A percentile compares a stretch with the other conserved stretches of the same genome.
Conservation (phyloP, 2,888 invertebrate species). For the Lepidonotus clava region DNA sequence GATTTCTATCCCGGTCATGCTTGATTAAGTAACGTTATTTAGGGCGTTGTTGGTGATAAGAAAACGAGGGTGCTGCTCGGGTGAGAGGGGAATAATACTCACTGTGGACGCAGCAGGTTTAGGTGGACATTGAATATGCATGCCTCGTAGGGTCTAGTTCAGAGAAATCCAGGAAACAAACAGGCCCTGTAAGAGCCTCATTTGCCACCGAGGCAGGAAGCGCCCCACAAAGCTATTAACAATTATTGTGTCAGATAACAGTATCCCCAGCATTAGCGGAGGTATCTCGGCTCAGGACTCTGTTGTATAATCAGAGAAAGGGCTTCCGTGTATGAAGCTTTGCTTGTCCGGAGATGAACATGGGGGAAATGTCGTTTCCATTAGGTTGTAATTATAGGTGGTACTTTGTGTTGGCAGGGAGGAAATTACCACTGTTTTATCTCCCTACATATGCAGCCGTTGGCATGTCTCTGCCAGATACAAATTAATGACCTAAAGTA, state of each 20-base stretch:
- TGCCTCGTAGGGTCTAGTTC: too few species aligned
- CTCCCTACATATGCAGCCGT: neutral
- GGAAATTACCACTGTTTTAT: constrained; percentile 13
- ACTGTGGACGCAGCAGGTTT: too few species aligned
- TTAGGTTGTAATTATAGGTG: neutral
- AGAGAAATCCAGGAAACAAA: too few species aligned
- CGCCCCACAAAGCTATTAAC: neutral
- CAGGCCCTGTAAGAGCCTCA: too few species aligned
- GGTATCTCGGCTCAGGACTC: neutral
- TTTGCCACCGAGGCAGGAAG: neutral
- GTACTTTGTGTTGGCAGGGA: neutral
- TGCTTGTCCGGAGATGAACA: constrained; percentile 3
- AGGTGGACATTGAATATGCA: too few species aligned
- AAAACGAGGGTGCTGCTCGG: too few species aligned
- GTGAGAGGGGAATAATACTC: too few species aligned
- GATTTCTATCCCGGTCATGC: too few species aligned
- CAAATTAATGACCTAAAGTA: neutral
- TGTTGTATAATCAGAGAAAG: neutral
- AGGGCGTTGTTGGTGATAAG: too few species aligned
- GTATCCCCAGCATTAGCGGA: neutral
- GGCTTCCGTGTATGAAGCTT: neutral
- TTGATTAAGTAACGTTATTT: too few species aligned
- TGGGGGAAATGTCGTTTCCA: constrained; percentile 13
- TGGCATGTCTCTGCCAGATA: constrained; percentile 15
- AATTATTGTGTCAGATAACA: neutral